Percentiles rank a stretch among this genome's conserved stretches.
Conservation (phyloP, 1,140 invertebrate species). For the Brachionus manjavacas region DNA sequence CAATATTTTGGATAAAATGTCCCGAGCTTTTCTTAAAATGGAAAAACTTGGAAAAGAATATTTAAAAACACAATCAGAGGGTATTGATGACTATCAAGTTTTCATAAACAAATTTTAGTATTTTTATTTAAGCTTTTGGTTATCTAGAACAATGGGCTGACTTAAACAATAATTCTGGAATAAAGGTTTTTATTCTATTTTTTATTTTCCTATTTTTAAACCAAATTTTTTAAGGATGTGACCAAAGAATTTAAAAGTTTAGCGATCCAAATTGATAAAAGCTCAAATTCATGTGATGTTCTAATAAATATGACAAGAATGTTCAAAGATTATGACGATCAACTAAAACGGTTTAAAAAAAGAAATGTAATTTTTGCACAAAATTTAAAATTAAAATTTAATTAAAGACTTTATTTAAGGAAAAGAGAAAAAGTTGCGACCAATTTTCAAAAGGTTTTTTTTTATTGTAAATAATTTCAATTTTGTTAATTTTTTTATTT, state of each 20-base stretch:
- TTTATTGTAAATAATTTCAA: not conserved
- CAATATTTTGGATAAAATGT: not conserved
- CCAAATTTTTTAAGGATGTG: not conserved
- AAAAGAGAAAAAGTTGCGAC: not conserved
- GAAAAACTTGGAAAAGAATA: not conserved
- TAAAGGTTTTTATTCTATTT: not conserved
- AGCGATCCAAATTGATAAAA: not conserved
- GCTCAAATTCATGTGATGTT: not conserved
- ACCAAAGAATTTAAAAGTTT: not conserved
- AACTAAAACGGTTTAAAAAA: constrained; percentile 3
- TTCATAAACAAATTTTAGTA: not conserved
- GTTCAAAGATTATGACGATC: not conserved
- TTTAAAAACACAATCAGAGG: not conserved
- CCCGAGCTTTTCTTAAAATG: not conserved
- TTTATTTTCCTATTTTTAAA: not conserved
- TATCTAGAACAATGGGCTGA: constrained; percentile 23
- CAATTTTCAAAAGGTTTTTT: not conserved
- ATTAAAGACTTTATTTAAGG: not conserved
- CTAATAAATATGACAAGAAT: not conserved
- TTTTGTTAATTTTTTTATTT: not conserved
- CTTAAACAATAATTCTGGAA: not conserved
- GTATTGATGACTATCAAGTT: not conserved
- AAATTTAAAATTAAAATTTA: not conserved
- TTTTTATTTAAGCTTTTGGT: not conserved
- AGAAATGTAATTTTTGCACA: not conserved